Conservation (phyloP, 2,113 vertebrate species). For the Chinchilla lanigera region DNA sequence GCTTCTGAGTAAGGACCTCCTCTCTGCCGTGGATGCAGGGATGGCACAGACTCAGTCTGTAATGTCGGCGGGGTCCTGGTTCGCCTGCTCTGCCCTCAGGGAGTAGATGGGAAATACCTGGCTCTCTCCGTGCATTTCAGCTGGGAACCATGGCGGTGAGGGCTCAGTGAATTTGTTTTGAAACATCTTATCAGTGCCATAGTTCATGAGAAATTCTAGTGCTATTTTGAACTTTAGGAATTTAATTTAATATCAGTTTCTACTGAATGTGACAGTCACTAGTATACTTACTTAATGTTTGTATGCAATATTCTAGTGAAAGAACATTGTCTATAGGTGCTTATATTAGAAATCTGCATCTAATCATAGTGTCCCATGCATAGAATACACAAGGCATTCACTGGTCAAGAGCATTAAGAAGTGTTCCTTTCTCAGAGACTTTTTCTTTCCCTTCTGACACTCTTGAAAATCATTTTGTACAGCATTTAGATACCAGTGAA, state of each 20-base stretch:
- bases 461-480: background rate
- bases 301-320: background rate
- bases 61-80: too few species aligned
- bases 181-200: background rate
- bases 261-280: background rate
- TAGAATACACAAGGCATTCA: background rate
- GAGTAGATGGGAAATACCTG: too few species aligned
- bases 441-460: background rate
- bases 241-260: background rate
- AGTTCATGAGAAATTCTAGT: background rate
- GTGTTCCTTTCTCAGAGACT: background rate
- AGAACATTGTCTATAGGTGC: background rate
- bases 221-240: background rate
- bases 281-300: background rate
- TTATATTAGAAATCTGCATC: background rate
- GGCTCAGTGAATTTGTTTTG: background rate
- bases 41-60: too few species aligned
- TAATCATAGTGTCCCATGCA: background rate
- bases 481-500: background rate
- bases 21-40: too few species aligned
- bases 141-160: too few species aligned
- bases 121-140: too few species aligned
- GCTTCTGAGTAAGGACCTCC: too few species aligned
- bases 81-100: too few species aligned
- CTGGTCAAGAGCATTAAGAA: background rate